A percentile compares a stretch with the other conserved stretches of the same genome.
Evolutionary conservation across 2,888 invertebrate species (phyloP).

Genomic region (Eristalis pertinax): DNA sequence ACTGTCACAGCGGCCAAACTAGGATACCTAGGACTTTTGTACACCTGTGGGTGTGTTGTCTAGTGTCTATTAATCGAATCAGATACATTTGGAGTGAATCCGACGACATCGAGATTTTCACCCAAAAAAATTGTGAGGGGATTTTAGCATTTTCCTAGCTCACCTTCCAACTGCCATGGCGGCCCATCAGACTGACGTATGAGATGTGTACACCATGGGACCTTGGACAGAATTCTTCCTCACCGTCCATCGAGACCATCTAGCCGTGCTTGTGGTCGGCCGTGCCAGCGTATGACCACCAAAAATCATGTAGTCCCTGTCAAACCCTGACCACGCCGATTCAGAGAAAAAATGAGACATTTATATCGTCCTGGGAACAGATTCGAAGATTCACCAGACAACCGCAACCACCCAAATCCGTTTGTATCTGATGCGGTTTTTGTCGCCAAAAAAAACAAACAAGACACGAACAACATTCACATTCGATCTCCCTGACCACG

Average conservation of each 20-base stretch:
- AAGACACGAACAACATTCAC: constrained; percentile 28
- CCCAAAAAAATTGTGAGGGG: no score
- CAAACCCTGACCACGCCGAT: not conserved
- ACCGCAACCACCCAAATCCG: constrained; percentile 35
- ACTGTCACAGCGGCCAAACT: no score
- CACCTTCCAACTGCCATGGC: no score
- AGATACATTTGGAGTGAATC: no score
- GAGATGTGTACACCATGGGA: no score
- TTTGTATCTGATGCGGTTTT: constrained; percentile 48
- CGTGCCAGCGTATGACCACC: not conserved
- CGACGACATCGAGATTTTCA: no score
- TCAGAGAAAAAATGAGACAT: not conserved
- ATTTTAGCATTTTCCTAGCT: no score
- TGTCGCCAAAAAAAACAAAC: constrained; percentile 46
- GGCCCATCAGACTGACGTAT: no score
- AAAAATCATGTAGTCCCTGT: not conserved
- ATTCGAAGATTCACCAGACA: not conserved
- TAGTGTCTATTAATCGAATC: no score
- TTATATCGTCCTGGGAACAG: not conserved
- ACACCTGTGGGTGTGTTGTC: no score
- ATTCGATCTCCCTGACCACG: constrained; percentile 32
- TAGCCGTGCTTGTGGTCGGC: not conserved
- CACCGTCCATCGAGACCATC: not conserved
- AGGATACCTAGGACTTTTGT: no score
- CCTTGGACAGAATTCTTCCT: not conserved